Percentiles rank a stretch among this genome's conserved stretches.
phyloP scores from a whole-genome alignment of 1,140 invertebrate genomes.

The Scaptodrosophila lebanonensis region DNA sequence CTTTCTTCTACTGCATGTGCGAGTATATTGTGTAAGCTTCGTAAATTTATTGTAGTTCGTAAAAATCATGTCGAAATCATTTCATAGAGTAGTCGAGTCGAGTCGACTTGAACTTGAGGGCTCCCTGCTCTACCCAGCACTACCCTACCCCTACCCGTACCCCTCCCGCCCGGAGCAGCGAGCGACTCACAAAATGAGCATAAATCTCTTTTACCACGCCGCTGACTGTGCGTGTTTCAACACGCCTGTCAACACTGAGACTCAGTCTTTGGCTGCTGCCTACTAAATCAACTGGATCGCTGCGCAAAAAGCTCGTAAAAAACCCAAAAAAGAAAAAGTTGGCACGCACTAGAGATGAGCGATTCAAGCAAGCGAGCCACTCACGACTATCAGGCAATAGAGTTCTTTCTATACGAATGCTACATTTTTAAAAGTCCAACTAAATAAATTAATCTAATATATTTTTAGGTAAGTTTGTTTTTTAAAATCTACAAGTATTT shows the following conservation, averaged over 20 bases:
- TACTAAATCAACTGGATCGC: slow-evolving; percentile 73
- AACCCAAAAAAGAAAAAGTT: background rate
- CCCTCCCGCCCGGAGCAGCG: no score
- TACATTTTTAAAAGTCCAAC: no score
- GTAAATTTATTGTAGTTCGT: slow-evolving; percentile 52
- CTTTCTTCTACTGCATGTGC: slow-evolving; percentile 9
- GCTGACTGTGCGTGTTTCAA: slow-evolving; percentile 68
- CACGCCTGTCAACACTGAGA: slow-evolving; percentile 63
- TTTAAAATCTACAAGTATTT: no score
- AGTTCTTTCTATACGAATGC: no score
- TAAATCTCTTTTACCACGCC: slow-evolving; percentile 70
- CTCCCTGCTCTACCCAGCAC: no score
- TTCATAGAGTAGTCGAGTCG: slow-evolving; percentile 36
- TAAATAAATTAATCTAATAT: no score
- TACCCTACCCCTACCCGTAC: background rate
- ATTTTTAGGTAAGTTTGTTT: no score
- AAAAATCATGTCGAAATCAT: slow-evolving; percentile 60
- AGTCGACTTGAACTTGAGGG: slow-evolving; percentile 25
- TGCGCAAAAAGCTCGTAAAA: slow-evolving; percentile 47
- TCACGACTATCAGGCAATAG: no score
- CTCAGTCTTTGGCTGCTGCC: slow-evolving; percentile 49
- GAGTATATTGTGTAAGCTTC: slow-evolving; percentile 37
- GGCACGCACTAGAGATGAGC: no score
- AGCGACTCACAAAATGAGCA: slow-evolving; percentile 65
- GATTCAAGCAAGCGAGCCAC: no score